phyloP scores from a whole-genome alignment of 1,140 invertebrate genomes.

The Parapsyche elsis region DNA sequence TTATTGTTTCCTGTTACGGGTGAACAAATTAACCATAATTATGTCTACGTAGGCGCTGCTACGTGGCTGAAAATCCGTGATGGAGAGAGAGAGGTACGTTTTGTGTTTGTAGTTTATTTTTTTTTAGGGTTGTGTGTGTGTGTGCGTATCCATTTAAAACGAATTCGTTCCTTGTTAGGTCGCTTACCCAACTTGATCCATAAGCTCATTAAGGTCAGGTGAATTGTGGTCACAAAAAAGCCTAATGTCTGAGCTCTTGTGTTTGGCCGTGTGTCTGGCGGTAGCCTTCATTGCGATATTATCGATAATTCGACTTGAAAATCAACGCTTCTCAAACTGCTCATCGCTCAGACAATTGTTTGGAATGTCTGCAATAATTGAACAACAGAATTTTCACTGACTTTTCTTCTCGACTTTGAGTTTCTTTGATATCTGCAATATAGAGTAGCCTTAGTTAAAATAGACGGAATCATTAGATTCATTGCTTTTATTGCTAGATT shows the following conservation, averaged over 20 bases:
- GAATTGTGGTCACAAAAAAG: slow-evolving; percentile 46
- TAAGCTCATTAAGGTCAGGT: slow-evolving; percentile 49
- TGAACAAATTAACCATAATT: slow-evolving; percentile 53
- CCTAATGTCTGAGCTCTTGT: slow-evolving; percentile 46
- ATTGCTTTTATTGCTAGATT: no score
- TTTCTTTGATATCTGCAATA: no score
- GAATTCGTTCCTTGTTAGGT: slow-evolving; percentile 49
- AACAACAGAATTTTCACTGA: no score
- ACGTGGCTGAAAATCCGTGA: slow-evolving; percentile 6
- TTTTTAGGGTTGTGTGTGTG: background rate
- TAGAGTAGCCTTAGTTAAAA: no score
- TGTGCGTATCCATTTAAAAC: slow-evolving; percentile 45
- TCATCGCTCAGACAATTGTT: no score
- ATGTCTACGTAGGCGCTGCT: slow-evolving; percentile 33
- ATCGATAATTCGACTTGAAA: slow-evolving; percentile 39
- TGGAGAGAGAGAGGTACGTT: slow-evolving; percentile 5
- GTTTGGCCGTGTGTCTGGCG: slow-evolving; percentile 32
- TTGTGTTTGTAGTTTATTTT: background rate
- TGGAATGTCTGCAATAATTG: no score
- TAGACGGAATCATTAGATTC: no score
- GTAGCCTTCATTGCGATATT: slow-evolving; percentile 43
- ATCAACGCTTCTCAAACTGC: slow-evolving; percentile 21
- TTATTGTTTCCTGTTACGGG: slow-evolving; percentile 48
- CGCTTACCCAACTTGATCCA: slow-evolving; percentile 47
- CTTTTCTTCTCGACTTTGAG: no score